A percentile compares a stretch with the other conserved stretches of the same genome.
Evolutionary conservation across 1,140 invertebrate species (phyloP).

Genomic region (Melipona quadrifasciata): DNA sequence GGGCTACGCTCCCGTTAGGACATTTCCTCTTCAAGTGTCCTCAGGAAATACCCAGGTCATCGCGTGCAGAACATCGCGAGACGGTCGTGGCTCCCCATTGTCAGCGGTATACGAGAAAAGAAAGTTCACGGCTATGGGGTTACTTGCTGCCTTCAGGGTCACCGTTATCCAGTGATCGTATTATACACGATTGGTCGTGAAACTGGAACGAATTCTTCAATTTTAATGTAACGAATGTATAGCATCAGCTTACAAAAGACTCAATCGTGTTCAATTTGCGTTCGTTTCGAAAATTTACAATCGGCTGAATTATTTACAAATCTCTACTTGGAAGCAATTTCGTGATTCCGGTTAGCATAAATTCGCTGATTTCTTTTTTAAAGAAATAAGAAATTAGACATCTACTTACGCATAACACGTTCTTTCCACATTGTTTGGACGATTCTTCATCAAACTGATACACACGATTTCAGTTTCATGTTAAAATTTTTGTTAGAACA

Average conservation of each 20-base stretch:
- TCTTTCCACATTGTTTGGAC: not conserved
- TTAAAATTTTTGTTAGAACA: not conserved
- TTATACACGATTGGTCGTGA: constrained; percentile 15
- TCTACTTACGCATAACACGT: not conserved
- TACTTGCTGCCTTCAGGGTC: constrained; percentile 67
- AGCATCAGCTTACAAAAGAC: not conserved
- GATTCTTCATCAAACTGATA: too few relatives aligned
- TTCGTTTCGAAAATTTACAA: not conserved
- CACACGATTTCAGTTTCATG: not conserved
- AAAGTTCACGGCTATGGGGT: constrained; percentile 72
- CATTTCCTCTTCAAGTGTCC: constrained; percentile 71
- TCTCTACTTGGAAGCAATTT: not conserved
- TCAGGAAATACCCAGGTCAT: constrained; percentile 75
- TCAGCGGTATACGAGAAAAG: constrained; percentile 66
- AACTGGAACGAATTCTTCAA: constrained; percentile 52
- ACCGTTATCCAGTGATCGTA: constrained; percentile 72
- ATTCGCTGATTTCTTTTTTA: not conserved
- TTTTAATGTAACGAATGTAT: not conserved
- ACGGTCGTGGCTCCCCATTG: constrained; percentile 73
- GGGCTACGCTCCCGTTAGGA: constrained; percentile 71
- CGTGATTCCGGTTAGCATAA: not conserved
- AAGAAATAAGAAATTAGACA: not conserved
- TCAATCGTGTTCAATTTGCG: not conserved
- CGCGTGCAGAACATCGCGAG: constrained; percentile 72
- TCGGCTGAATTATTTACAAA: not conserved